phyloP scores from a whole-genome alignment of 2,888 invertebrate genomes.

The Drosophila gaucha region DNA sequence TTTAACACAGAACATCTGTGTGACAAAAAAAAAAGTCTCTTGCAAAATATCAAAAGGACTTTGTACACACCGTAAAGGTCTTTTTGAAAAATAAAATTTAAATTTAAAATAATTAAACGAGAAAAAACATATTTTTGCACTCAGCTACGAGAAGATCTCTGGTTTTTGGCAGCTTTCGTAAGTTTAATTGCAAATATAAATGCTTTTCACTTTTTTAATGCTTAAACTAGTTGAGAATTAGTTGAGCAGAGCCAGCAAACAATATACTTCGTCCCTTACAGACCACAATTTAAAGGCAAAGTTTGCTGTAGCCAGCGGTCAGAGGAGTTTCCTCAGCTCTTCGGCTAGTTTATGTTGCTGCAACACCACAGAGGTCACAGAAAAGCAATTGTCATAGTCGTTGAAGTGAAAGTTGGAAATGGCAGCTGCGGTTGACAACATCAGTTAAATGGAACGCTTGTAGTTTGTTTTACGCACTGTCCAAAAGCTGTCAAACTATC shows the following conservation, averaged over 20 bases:
- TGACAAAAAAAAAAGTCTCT: too few relatives aligned
- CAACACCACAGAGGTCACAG: neutral
- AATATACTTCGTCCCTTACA: neutral
- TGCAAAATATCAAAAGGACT: too few relatives aligned
- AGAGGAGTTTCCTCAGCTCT: neutral
- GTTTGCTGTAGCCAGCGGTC: neutral
- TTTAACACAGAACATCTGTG: too few relatives aligned
- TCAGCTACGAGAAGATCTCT: too few relatives aligned
- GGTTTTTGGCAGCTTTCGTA: too few relatives aligned
- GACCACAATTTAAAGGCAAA: neutral
- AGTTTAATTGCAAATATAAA: too few relatives aligned
- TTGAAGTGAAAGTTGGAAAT: neutral
- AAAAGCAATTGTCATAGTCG: neutral
- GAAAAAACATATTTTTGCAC: too few relatives aligned
- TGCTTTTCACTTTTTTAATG: too few relatives aligned
- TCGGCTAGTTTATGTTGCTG: neutral
- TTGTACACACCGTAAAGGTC: too few relatives aligned
- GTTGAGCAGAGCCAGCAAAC: neutral
- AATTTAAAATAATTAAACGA: too few relatives aligned
- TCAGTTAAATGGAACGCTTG: neutral
- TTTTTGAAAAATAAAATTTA: too few relatives aligned
- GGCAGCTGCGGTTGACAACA: constrained; percentile 7
- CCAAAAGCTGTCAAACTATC: neutral
- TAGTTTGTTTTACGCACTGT: neutral
- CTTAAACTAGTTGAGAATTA: neutral